Evolutionary conservation across 2,888 invertebrate genomes (phyloP), one percentile per base, ranked within the genome.

Genomic region (Vanessa cardui): DNA sequence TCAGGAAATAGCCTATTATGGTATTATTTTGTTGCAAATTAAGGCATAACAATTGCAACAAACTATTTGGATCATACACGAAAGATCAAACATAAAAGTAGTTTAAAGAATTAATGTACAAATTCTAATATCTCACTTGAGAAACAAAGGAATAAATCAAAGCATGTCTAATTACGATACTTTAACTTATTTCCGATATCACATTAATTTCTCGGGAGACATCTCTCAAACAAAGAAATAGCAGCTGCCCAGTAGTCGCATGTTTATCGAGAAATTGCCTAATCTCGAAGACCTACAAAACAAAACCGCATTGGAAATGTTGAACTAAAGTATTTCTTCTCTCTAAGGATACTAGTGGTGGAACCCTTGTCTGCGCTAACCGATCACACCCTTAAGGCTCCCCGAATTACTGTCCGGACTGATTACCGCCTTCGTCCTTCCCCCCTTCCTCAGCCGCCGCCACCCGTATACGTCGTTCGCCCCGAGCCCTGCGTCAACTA

Each of bases 281-380:
- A 90, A 92, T 92, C 90, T 88, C 86, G 82, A 90, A 90, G 90
- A 90, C 88, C 89, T 88, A 92, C 90, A 90, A 88, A 92, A 91
- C 91, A 90, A 91, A 90, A 91, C 90, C 90, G 85, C 91, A 90
- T 87, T 83, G 88, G 89, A 88, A 89, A 90, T 89, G 88, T 89
- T 89, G 87, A 89, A 90, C 88, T 89, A 87, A 90, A 90, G 88
- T 91, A 91, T 91, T 91, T 90, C 90, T 89, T 90, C 89, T 89
- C 90, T 89, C 89, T 77, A 83, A 90, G 90, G 90, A 89, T 88
- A 83, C 80, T 84, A 86, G 87, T 87, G 84, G 85, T 86, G 83
- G 86, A 87, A 88, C 91, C 91, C 91, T 91, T 86, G 90, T 91
- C 90, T 88, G 87, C 85, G 88, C 86, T 87, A 90, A 90, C 90